Evolutionary conservation across 2,113 vertebrate species (phyloP).

Genomic region (Hippoglossus stenolepis): DNA sequence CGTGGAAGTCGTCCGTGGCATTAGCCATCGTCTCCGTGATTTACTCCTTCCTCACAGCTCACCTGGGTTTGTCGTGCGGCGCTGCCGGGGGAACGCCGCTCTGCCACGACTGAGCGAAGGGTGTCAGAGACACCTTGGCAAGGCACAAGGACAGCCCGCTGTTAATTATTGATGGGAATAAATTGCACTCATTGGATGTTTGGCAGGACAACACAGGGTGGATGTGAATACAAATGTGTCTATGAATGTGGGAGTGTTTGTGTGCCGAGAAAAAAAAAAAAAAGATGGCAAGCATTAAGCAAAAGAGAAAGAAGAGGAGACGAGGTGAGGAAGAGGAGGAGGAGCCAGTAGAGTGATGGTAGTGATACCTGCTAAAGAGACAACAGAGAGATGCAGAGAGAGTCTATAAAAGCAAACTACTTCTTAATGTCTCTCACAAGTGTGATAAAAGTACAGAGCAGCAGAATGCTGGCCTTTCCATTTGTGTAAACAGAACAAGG

Average conservation of each 20-base stretch:
- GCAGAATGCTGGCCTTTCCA: constrained; percentile 53
- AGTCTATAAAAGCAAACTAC: constrained; percentile 79
- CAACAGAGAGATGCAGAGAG: constrained; percentile 64
- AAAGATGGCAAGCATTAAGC: constrained; percentile 16
- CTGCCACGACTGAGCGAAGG: constrained; percentile 15
- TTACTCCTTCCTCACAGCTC: constrained; percentile 49
- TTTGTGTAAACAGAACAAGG: constrained; percentile 58
- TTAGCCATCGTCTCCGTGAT: constrained; percentile 49
- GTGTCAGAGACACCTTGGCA: constrained; percentile 61
- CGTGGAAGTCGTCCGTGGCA: constrained; percentile 31
- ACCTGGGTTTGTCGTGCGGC: constrained; percentile 40
- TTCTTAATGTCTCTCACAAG: constrained; percentile 73
- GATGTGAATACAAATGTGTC: constrained; percentile 66
- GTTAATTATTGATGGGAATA: constrained; percentile 74
- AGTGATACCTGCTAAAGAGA: constrained; percentile 66
- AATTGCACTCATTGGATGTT: constrained; percentile 63
- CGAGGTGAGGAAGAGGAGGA: constrained; percentile 26
- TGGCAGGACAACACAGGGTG: constrained; percentile 48
- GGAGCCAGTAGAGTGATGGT: constrained; percentile 53
- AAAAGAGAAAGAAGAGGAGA: constrained; percentile 7
- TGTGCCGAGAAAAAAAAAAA: not conserved
- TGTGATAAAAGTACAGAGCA: constrained; percentile 72
- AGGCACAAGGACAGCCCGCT: constrained; percentile 39
- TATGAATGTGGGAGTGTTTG: constrained; percentile 22
- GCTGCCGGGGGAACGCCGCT: constrained; percentile 9